Percentiles rank a stretch among this genome's conserved stretches.
Conservation (phyloP, 1,140 invertebrate species). For the Scaptomyza hsui region DNA sequence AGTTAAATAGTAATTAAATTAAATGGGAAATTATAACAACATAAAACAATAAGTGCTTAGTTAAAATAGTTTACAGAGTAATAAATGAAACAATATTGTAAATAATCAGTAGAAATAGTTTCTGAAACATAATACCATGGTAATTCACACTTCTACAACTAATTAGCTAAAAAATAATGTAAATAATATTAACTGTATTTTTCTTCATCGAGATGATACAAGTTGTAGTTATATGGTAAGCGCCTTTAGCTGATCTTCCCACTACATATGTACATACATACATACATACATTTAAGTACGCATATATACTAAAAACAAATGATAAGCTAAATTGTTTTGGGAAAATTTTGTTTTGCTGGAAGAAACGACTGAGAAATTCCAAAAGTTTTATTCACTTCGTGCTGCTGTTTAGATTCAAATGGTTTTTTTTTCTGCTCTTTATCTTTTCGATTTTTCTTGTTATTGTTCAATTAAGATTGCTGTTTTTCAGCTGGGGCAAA, state of each 20-base stretch:
- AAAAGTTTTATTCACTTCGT: constrained; percentile 63
- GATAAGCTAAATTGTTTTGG: neutral
- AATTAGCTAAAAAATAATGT: no score
- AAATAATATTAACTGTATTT: constrained; percentile 5
- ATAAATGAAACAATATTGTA: no score
- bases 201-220: no score
- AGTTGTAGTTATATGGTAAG: no score
- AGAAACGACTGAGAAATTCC: constrained; percentile 56
- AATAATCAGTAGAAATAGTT: no score
- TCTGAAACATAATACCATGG: no score
- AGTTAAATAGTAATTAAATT: no score
- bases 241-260: neutral
- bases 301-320: neutral
- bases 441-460: neutral
- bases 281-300: neutral
- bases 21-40: no score
- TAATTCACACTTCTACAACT: no score
- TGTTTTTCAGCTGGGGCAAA: neutral
- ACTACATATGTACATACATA: neutral
- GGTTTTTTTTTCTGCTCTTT: neutral
- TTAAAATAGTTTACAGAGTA: no score
- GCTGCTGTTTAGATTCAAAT: constrained; percentile 57
- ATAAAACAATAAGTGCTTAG: no score
- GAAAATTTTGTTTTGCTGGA: constrained; percentile 3
- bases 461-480: neutral